Conservation (phyloP, 2,113 vertebrate species). For the Anguilla japonica region DNA sequence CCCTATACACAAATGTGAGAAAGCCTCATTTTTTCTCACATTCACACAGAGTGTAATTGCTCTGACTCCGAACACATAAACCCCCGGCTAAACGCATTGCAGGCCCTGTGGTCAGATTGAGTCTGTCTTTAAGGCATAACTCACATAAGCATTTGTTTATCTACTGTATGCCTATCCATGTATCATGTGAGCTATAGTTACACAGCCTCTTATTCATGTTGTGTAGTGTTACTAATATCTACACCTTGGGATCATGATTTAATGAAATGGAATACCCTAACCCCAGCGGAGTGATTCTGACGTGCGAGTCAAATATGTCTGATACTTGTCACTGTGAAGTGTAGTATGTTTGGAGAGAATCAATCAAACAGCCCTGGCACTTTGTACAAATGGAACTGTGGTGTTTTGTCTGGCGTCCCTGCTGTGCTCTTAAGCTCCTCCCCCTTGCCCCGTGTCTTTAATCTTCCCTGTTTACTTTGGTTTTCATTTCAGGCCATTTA, state of each 20-base stretch:
- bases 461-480: slow-evolving; percentile 27
- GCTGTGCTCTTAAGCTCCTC: slow-evolving; percentile 34
- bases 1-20: background rate
- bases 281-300: slow-evolving; percentile 38
- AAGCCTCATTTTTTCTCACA: background rate
- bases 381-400: background rate
- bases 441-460: background rate
- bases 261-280: slow-evolving; percentile 41
- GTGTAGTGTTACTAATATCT: slow-evolving; percentile 36
- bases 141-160: background rate
- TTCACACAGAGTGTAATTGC: background rate
- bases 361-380: slow-evolving; percentile 9
- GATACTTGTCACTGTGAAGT: slow-evolving; percentile 28
- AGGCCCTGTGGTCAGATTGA: background rate
- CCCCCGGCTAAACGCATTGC: background rate
- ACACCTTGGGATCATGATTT: slow-evolving; percentile 38
- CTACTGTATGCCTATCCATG: background rate
- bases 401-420: background rate
- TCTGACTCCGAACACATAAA: background rate
- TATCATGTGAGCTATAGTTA: background rate
- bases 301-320: slow-evolving; percentile 42
- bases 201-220: slow-evolving; percentile 37
- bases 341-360: slow-evolving; percentile 40
- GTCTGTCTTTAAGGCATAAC: background rate
- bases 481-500: slow-evolving; percentile 30